Evolutionary conservation across 2,113 vertebrate species (phyloP), one percentile per base, ranked within the genome.

Genomic region (Pungitius pungitius): DNA sequence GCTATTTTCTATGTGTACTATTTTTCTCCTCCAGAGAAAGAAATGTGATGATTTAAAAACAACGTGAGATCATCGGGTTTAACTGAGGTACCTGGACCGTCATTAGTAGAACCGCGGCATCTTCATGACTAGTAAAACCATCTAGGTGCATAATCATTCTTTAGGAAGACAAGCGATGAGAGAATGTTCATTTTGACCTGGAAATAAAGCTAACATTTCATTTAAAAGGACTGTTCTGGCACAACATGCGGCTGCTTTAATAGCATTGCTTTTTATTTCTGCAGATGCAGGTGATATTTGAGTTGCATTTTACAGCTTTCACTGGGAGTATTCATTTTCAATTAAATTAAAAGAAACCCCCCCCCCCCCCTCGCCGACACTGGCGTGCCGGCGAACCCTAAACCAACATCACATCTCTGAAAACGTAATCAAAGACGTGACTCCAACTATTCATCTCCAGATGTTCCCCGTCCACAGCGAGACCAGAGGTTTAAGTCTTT

Each of bases 231-330:
- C n/a, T n/a, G n/a, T 37, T 43, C 43, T 39, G 64, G 71, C 24
- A 35, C 45, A n/a, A n/a, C n/a, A n/a, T n/a, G 49, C 1, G 0
- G 26, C 4, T 18, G 2, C 42, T 82, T 72, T 70, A 49, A 60
- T 24, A 52, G 24, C 51, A 43, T 33, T 43, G 8, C 18, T 54
- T 17, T 47, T 40, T 37, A 73, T 52, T 59, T 55, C 57, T 77
- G 57, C 33, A 55, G 20, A 24, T 72, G 33, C 64, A 80, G 76
- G 68, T 84, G 70, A 24, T 62, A 14, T 78, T 84, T 64, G 9
- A 69, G 60, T 85, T 59, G 12, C 7, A 30, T 43, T 84, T 76
- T 62, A 78, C 60, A 69, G 54, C 18, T 51, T 82, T 78, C 60
- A 6, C 20, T 1, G 43, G 78, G 72, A 82, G 73, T 59, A 64